Percentiles rank a stretch among this genome's conserved stretches.
phyloP scores from a whole-genome alignment of 2,797 vertebrate species.

The Pagetopsis macropterus region DNA sequence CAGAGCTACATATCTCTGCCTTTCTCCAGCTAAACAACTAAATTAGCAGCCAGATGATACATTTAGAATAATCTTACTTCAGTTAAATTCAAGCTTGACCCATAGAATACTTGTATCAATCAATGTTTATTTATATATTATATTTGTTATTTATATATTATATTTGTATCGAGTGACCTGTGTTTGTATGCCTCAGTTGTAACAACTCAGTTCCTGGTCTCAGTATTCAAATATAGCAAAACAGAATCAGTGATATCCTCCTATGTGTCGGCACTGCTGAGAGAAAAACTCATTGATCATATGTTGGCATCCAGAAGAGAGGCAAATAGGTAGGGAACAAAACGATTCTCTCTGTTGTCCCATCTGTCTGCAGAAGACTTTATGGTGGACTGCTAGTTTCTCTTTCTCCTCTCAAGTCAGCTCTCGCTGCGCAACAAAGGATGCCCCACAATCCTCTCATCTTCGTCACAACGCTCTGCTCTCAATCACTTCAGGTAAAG shows the following conservation, averaged over 20 bases:
- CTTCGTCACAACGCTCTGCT: slow-evolving; percentile 55
- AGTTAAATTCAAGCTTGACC: slow-evolving; percentile 31
- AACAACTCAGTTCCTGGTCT: slow-evolving; percentile 27
- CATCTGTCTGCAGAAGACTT: slow-evolving; percentile 79
- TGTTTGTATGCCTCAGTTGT: slow-evolving; percentile 2
- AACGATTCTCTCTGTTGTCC: slow-evolving; percentile 72
- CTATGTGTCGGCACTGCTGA: slow-evolving; percentile 56
- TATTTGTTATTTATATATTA: no score
- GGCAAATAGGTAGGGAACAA: slow-evolving; percentile 68
- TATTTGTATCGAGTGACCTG: neutral
- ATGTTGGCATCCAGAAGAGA: slow-evolving; percentile 74
- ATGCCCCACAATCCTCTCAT: slow-evolving; percentile 63
- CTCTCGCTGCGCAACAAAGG: slow-evolving; percentile 73
- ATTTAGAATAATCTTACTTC: slow-evolving; percentile 34
- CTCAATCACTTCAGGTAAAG: slow-evolving; percentile 44
- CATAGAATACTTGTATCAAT: neutral
- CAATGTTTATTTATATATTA: no score
- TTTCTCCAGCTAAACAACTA: slow-evolving; percentile 42
- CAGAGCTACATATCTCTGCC: slow-evolving; percentile 46
- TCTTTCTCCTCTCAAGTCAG: slow-evolving; percentile 66
- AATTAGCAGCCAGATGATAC: slow-evolving; percentile 28
- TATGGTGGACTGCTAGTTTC: slow-evolving; percentile 61
- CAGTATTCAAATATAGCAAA: slow-evolving; percentile 45
- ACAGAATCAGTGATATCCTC: slow-evolving; percentile 52
- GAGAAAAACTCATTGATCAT: slow-evolving; percentile 71